Conservation (phyloP, 2,888 invertebrate species). For the Sycophila texana region DNA sequence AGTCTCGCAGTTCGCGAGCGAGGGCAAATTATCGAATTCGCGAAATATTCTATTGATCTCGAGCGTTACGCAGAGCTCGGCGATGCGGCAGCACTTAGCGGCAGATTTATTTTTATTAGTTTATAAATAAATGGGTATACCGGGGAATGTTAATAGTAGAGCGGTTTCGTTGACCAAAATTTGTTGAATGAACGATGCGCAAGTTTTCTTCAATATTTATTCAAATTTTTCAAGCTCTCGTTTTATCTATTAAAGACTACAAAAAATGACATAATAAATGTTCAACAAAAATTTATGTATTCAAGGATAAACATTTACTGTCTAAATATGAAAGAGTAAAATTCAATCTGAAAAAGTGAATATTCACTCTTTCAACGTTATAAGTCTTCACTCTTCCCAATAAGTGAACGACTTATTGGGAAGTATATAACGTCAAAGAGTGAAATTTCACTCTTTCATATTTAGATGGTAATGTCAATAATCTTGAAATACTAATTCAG, state of each 20-base stretch:
- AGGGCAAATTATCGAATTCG: background rate
- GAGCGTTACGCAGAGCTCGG: background rate
- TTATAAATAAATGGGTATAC: slow-evolving; percentile 46
- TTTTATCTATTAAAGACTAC: background rate
- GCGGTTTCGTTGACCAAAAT: background rate
- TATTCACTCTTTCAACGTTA: too few species aligned
- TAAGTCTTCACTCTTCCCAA: too few species aligned
- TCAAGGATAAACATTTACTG: too few species aligned
- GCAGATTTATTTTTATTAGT: slow-evolving; percentile 48
- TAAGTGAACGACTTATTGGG: too few species aligned
- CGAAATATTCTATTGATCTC: background rate
- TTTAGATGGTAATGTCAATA: too few species aligned
- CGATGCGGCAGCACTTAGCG: slow-evolving; percentile 4
- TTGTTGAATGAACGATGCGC: background rate
- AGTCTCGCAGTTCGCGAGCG: background rate
- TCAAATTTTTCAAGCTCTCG: background rate
- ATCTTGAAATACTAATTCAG: background rate
- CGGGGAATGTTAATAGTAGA: slow-evolving; percentile 12
- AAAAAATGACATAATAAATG: background rate
- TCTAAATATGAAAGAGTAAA: too few species aligned
- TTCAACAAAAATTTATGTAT: background rate
- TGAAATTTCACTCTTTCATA: too few species aligned
- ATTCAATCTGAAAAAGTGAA: too few species aligned
- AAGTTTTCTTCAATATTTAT: background rate
- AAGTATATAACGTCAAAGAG: too few species aligned